Evolutionary conservation across 1,140 invertebrate species (phyloP), one percentile per base, ranked within the genome.

Genomic region (Ostrea denselamellosa): DNA sequence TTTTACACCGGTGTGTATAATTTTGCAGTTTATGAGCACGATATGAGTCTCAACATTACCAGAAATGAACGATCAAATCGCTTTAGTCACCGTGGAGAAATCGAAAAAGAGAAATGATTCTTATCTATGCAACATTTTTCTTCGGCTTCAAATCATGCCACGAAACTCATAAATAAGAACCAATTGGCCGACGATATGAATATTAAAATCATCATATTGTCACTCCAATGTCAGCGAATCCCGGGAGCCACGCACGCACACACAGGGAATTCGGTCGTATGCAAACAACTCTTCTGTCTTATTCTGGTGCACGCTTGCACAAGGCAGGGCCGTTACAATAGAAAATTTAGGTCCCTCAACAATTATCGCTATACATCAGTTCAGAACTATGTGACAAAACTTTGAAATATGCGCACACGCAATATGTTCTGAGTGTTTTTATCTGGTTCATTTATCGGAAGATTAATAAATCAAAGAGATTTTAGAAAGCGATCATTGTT

Each of bases 331-430:
- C 68, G 68, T 77, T 34, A 34, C 14, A 34, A 77, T 77, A 12
- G 68, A 77, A 77, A 34, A 9, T 14, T 77, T 28, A 28, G 25
- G 68, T 34, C 68, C 25, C 68, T 12, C 28, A 77, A 77, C 68
- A 77, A 77, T 77, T 77, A 77, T 9, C 28, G 68, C 28, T 25
- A 77, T 77, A 77, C 68, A 77, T 77, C 68, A 77, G 68, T 77
- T 77, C 34, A 77, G 68, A 34, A 25, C 25, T 34, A 34, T 25
- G 68, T 25, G 68, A 77, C 68, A 77, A 77, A 77, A 77, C 10
- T 77, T 14, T 28, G 28, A 77, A 77, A 9, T 77, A 77, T 77
- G 68, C 14, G 22, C 25, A 77, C 22, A 77, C 28, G 68, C 25
- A 28, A 77, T 62, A 62, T 62, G 56, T 62, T 62, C 7, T 10